Conservation (phyloP, 2,888 invertebrate genomes). For the Ischnura elegans region DNA sequence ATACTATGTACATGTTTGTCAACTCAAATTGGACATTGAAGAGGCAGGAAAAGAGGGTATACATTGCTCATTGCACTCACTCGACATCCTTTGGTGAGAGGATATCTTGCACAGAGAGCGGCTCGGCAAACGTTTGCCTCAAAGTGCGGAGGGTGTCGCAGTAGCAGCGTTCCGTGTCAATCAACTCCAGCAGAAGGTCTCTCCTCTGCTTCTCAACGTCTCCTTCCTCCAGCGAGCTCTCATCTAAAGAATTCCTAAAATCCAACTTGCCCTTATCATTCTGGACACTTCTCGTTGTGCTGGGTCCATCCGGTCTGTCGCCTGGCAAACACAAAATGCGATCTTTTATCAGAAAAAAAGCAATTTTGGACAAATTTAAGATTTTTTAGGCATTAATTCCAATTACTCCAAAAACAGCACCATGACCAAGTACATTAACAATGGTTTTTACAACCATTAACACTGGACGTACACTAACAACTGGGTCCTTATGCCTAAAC, state of each 20-base stretch:
- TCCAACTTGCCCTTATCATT: neutral
- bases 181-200: conserved; percentile 75
- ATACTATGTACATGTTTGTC: too few relatives aligned
- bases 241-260: neutral
- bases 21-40: too few relatives aligned
- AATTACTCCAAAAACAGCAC: too few relatives aligned
- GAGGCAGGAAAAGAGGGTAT: too few relatives aligned
- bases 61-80: conserved; percentile 72
- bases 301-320: neutral
- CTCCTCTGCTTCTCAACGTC: conserved; percentile 74
- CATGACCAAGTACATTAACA: too few relatives aligned
- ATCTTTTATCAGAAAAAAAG: too few relatives aligned
- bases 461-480: too few relatives aligned
- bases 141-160: conserved; percentile 77
- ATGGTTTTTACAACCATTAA: too few relatives aligned
- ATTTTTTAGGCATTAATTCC: too few relatives aligned
- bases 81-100: conserved; percentile 75
- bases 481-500: too few relatives aligned
- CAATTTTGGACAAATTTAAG: too few relatives aligned
- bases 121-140: conserved; percentile 76
- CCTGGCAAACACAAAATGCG: neutral
- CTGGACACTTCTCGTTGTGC: too few relatives aligned
- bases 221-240: conserved; percentile 18
- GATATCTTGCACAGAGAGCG: conserved; percentile 75
- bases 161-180: conserved; percentile 77